These are phyloP conservation scores for Saturnia pavonia DNA, from an alignment of 2,888 invertebrate species.

Conservation along the genomic window DNA sequence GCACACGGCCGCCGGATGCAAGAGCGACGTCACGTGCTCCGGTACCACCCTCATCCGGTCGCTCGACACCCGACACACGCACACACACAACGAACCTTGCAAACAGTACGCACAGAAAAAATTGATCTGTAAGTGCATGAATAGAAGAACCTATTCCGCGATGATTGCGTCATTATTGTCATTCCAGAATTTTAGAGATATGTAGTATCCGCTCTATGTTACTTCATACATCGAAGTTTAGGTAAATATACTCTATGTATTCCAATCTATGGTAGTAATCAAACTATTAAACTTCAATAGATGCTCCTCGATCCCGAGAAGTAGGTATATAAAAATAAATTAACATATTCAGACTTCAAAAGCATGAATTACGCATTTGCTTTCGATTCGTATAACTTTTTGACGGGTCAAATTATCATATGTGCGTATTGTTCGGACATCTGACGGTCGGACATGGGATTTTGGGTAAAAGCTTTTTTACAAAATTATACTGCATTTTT, in stretches of 20 bases:
- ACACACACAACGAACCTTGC: not conserved
- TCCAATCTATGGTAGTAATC: too few species aligned
- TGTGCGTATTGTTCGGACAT: not conserved
- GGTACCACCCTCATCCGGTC: not conserved
- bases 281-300: too few species aligned
- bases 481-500: not conserved
- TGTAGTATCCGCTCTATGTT: too few species aligned
- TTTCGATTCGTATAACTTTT: not conserved
- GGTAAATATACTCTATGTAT: too few species aligned
- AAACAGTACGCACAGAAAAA: too few species aligned
- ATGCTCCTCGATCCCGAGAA: too few species aligned
- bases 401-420: constrained; percentile 3
- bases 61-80: not conserved
- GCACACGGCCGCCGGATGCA: not conserved
- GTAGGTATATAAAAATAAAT: not conserved
- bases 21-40: not conserved
- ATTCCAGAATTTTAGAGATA: too few species aligned
- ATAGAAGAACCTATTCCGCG: too few species aligned
- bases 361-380: not conserved
- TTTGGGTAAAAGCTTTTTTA: not conserved
- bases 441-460: not conserved
- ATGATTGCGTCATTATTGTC: too few species aligned
- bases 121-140: too few species aligned
- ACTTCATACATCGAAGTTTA: too few species aligned
- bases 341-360: not conserved